Evolutionary conservation across 2,113 vertebrate genomes (phyloP), one percentile per base, ranked within the genome.

Genomic region (Paedocypris sp.): DNA sequence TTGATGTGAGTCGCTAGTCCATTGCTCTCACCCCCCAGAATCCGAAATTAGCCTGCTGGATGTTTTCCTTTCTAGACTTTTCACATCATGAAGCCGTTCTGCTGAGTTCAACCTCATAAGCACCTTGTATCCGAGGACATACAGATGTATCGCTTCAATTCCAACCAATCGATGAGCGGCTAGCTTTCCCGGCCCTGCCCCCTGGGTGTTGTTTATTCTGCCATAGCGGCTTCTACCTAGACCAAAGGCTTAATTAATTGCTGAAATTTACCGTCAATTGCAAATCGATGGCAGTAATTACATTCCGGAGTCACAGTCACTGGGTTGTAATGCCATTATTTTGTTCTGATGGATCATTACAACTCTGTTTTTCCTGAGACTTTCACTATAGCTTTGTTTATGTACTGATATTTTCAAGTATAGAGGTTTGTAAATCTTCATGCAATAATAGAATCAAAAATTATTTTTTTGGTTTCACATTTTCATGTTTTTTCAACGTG

Each of bases 271-370:
- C 49, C 42, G 42, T 62, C 68, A 70, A 73, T 64, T 68, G 43
- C 39, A 43, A 70, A 66, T 73, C 68, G 9, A 73, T 70, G 31
- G 50, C 32, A 47, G 60, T 70, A 73, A 70, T 73, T 70, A 70
- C 47, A 65, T 51, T 60, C 51, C 28, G 29, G 41, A 63, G 64
- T 46, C 66, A 62, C 41, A 63, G 60, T 60, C 25, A 4, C 20
- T 36, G 33, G 41, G 20, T 54, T 73, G 60, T 50, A 60, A 54
- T 59, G 35, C 11, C 10, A 39, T 8, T 26, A 38, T 64, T 43
- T 53, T 4, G 22, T 33, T 41, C 18, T 26, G 26, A 11, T 19
- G 23, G 23, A n/a, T 33, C 49, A 53, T 54, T 23, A 23, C 23
- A 60, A 35, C 41, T 9, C 5, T 3, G 19, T 47, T 49, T 28